Conservation (phyloP, 2,888 invertebrate genomes). For the Anodontia alba region DNA sequence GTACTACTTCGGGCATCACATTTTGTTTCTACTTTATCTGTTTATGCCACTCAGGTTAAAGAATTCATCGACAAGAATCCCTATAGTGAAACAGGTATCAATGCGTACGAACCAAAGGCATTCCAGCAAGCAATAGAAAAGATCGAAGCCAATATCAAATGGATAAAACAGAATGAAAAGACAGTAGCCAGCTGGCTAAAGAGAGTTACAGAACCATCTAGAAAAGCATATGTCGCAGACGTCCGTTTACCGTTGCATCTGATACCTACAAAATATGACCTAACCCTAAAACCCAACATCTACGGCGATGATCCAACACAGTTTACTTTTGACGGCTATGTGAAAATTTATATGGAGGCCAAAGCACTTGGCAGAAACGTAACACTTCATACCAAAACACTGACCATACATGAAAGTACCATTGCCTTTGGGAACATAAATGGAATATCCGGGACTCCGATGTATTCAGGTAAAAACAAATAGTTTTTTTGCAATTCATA, state of each 20-base stretch:
- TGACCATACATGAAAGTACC: constrained; percentile 57
- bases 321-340: constrained; percentile 75
- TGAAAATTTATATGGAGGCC: constrained; percentile 66
- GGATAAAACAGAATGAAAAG: constrained; percentile 91
- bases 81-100: constrained; percentile 89
- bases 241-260: constrained; percentile 66
- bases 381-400: constrained; percentile 71
- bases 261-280: constrained; percentile 70
- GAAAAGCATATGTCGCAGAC: constrained; percentile 36
- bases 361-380: constrained; percentile 61
- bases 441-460: constrained; percentile 30
- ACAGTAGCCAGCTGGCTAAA: constrained; percentile 91
- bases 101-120: constrained; percentile 90
- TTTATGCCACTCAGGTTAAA: constrained; percentile 55
- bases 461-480: constrained; percentile 36
- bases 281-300: constrained; percentile 76
- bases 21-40: no score
- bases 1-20: no score
- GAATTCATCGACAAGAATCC: constrained; percentile 48
- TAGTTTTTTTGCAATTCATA: no score
- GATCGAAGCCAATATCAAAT: constrained; percentile 91
- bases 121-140: constrained; percentile 92
- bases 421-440: constrained; percentile 45
- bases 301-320: constrained; percentile 66
- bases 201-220: constrained; percentile 6